A percentile compares a stretch with the other conserved stretches of the same genome.
phyloP scores from a whole-genome alignment of 2,888 invertebrate genomes.

The Macrosoma leucophasiata region DNA sequence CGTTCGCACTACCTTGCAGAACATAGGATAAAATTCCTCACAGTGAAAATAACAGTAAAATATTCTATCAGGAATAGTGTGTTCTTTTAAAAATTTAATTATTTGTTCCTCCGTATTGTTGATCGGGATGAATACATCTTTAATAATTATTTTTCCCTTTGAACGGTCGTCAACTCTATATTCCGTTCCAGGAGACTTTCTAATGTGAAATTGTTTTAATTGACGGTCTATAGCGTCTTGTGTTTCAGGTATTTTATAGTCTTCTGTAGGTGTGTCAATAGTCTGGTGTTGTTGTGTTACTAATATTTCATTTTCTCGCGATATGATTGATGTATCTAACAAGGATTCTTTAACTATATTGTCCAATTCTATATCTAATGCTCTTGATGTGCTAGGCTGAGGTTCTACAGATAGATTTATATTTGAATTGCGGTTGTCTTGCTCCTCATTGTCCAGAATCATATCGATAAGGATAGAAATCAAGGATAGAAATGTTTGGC shows the following conservation, averaged over 20 bases:
- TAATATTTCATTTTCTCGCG: not conserved
- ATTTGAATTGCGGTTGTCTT: not conserved
- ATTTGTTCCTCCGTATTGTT: slow-evolving; percentile 15
- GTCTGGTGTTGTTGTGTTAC: not conserved
- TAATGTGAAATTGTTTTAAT: slow-evolving; percentile 18
- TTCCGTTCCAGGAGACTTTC: slow-evolving; percentile 3
- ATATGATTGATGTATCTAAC: slow-evolving; percentile 1
- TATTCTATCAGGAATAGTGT: slow-evolving; percentile 12
- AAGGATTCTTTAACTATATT: slow-evolving; percentile 2
- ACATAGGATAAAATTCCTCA: not conserved
- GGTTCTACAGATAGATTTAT: no score
- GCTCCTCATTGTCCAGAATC: not conserved
- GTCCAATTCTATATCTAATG: not conserved
- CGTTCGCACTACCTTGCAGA: not conserved
- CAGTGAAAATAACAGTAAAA: not conserved
- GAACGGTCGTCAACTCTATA: slow-evolving; percentile 24
- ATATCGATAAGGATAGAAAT: no score
- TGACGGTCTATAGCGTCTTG: slow-evolving; percentile 17
- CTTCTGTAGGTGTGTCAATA: not conserved
- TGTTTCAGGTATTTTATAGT: slow-evolving; percentile 9
- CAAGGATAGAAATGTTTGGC: no score
- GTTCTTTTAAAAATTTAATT: slow-evolving; percentile 14
- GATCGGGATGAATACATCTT: slow-evolving; percentile 5
- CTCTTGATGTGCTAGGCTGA: not conserved
- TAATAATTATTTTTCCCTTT: slow-evolving; percentile 14